These are phyloP conservation scores for Dasypolia templi DNA, from an alignment of 2,888 invertebrate genomes.

Conservation along the genomic window DNA sequence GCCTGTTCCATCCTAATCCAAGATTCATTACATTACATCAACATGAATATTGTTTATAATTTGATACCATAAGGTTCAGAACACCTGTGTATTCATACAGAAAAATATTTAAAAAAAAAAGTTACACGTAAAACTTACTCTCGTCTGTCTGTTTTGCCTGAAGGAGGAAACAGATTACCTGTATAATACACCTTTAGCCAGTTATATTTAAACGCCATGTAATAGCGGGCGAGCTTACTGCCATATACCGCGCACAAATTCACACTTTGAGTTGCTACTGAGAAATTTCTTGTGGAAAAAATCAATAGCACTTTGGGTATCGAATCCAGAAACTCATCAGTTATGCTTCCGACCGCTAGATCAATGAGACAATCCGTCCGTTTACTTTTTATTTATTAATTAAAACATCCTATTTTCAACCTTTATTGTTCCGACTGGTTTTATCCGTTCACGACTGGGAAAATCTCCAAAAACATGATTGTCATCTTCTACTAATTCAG, in stretches of 20 bases:
- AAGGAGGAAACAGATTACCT: too few relatives aligned
- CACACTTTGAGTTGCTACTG: not conserved
- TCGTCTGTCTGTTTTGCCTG: accelerated
- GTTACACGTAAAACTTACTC: not conserved
- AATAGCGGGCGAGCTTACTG: not conserved
- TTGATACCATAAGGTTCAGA: not conserved
- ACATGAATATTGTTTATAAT: not conserved
- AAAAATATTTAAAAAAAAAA: not conserved
- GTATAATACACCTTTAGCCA: not conserved
- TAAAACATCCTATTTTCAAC: not conserved
- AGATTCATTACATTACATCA: slow-evolving; percentile 14
- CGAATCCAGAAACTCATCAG: too few relatives aligned
- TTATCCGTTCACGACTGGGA: too few relatives aligned
- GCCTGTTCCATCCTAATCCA: not conserved
- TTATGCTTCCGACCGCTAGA: too few relatives aligned
- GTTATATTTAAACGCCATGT: not conserved
- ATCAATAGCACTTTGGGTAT: not conserved
- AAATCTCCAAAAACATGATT: not conserved
- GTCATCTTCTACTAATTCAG: not conserved
- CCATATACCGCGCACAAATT: not conserved
- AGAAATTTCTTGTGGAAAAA: not conserved
- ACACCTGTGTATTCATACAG: not conserved
- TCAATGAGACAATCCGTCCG: too few relatives aligned
- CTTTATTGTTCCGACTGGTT: not conserved
- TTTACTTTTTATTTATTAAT: too few relatives aligned